These are phyloP conservation scores for Lepidurus arcticus DNA, from an alignment of 1,140 invertebrate species.

Conservation along the genomic window DNA sequence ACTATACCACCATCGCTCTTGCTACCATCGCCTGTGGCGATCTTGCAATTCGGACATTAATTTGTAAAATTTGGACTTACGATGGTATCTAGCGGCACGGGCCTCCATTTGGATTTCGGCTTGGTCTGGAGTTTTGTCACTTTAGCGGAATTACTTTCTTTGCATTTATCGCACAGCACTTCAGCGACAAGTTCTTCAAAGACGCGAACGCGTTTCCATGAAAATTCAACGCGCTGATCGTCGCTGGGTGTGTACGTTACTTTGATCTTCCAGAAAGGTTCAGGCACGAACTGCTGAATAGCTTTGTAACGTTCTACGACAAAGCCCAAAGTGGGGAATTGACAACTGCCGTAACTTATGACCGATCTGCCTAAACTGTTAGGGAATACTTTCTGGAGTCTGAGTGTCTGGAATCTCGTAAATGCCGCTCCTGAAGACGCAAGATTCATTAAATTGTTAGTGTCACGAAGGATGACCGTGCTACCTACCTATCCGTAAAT, in stretches of 20 bases:
- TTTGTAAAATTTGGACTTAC: constrained; percentile 54
- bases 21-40: constrained; percentile 30
- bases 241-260: constrained; percentile 31
- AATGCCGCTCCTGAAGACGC: constrained; percentile 72
- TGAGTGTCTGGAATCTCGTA: constrained; percentile 94
- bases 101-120: constrained; percentile 94
- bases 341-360: constrained; percentile 95
- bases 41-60: constrained; percentile 28
- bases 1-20: constrained; percentile 71
- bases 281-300: constrained; percentile 78
- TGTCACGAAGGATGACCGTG: constrained; percentile 30
- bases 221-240: constrained; percentile 64
- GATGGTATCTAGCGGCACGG: constrained; percentile 89
- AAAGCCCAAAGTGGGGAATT: constrained; percentile 96
- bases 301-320: constrained; percentile 90
- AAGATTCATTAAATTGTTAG: constrained; percentile 46
- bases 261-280: constrained; percentile 90
- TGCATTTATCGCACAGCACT: constrained; percentile 48
- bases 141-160: constrained; percentile 67
- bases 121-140: constrained; percentile 76
- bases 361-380: constrained; percentile 58
- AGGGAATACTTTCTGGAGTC: constrained; percentile 81
- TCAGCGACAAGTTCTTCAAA: constrained; percentile 62
- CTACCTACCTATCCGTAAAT: constrained; percentile 76
- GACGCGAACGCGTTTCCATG: constrained; percentile 78